Base-by-base conservation (phyloP, 2,888 invertebrate species). In the Pristionchus exspectatus region DNA sequence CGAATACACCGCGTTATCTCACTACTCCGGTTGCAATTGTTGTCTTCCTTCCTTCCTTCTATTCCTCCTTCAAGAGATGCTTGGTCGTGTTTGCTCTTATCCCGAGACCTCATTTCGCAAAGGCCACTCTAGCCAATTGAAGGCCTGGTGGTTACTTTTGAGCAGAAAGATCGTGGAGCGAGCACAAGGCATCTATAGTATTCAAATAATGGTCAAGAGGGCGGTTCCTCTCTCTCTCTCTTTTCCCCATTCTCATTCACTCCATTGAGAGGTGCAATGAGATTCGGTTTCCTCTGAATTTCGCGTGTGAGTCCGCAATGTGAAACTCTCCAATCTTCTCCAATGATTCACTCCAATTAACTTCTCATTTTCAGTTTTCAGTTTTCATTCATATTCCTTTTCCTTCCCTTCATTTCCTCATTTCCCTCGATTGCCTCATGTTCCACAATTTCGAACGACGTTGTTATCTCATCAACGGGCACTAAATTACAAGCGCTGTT, bases 81-180 rank as follows among this genome's bases (percentile, higher is more conserved):
- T 24, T 50, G 44, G 4, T 14, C 44, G 7, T 81, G 77, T 81
- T 81, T 81, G 77, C 77, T 16, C 30, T 30, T 50, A 44, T 27
- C 74, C 74, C 33, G 18, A 50, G n/a, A 38, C 72, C 72, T 74
- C 33, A 74, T 74, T 74, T 74, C 72, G 44, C 27, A 50, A 81
- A 81, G 77, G 77, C 77, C 77, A 81, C 77, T 81, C 27, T 16
- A 81, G 24, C 77, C 77, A 81, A 81, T 81, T 81, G 77, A 81
- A 50, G 38, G 72, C 72, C 38, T 30, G 27, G 12, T 27, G 77
- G 24, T 81, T 50, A 81, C 77, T 50, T 81, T 81, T 38, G 50
- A 21, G 38, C 77, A 81, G 30, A 81, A 50, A 81, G 72, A 74
- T 74, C 69, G 9, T 24, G 21, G 7, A 16, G 27, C 30, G 69